Percentiles rank a stretch among this genome's conserved stretches.
Evolutionary conservation across 1,140 invertebrate genomes (phyloP).

Genomic region (Eurosta solidaginis): DNA sequence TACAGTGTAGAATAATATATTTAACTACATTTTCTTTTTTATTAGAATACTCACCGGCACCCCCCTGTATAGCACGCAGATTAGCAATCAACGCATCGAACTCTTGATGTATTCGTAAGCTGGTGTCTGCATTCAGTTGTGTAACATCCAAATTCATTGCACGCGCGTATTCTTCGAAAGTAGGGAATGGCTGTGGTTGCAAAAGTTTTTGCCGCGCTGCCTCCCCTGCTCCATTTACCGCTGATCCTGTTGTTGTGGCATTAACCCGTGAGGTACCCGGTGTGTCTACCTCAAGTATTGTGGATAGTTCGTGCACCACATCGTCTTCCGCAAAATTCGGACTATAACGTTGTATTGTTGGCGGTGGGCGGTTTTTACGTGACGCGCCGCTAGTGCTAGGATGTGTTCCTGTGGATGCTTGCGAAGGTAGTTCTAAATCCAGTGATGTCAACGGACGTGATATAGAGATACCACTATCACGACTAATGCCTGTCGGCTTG

Average conservation of each 20-base stretch:
- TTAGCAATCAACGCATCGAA: slow-evolving; percentile 42
- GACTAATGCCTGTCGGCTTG: slow-evolving; percentile 48
- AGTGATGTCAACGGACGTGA: slow-evolving; percentile 50
- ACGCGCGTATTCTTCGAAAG: slow-evolving; percentile 50
- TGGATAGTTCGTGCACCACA: slow-evolving; percentile 52
- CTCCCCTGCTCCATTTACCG: not conserved
- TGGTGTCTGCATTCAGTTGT: slow-evolving; percentile 42
- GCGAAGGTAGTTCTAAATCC: slow-evolving; percentile 42
- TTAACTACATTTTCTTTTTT: not conserved
- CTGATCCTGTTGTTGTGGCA: not conserved
- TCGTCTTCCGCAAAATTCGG: slow-evolving; percentile 50
- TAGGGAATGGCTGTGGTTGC: slow-evolving; percentile 45
- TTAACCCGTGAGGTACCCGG: slow-evolving; percentile 50
- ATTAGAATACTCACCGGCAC: not conserved
- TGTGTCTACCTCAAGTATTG: slow-evolving; percentile 56
- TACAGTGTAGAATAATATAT: not conserved
- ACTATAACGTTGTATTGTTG: slow-evolving; percentile 52
- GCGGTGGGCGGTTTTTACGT: slow-evolving; percentile 40
- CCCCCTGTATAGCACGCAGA: slow-evolving; percentile 31
- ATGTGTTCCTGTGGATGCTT: slow-evolving; percentile 32
- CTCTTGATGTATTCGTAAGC: slow-evolving; percentile 40
- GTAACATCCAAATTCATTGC: slow-evolving; percentile 45
- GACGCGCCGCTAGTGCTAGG: not conserved
- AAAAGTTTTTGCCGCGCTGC: not conserved
- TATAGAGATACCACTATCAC: slow-evolving; percentile 53